Base-by-base conservation (phyloP, 2,113 vertebrate genomes). In the Aleadryas rufinucha region DNA sequence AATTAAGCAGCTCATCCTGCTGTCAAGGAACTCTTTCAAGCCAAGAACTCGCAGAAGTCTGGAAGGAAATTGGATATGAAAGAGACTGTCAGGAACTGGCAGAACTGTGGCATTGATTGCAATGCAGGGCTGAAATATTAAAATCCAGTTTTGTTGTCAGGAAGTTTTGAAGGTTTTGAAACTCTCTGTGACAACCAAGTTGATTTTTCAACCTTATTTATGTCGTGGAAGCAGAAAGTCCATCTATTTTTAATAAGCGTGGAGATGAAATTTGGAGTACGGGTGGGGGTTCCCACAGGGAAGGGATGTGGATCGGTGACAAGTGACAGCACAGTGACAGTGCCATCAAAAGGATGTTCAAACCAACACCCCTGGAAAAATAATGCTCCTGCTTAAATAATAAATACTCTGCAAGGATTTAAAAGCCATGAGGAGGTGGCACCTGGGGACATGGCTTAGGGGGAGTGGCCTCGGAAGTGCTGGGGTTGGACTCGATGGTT, bases 101-200 rank as follows among this genome's bases (percentile, higher is more conserved):
- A 76, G 39, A 90, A 31, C 22, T 2, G 14, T 50, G 77, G 33
- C 89, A 44, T 0, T 30, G 68, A 60, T 22, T 16, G 33, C 56
- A 64, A 23, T 0, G 18, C 42, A 63, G 35, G 37, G 26, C 70
- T 84, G 71, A 90, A 92, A 92, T 68, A 82, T 41, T 75, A 76
- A 93, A 95, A 85, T 12, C 33, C 56, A 71, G 41, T 53, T 86
- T 52, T 60, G 39, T 31, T 57, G 59, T 13, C 56, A 45, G 61
- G 42, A 82, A 41, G 26, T 89, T 96, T 84, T 41, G 19, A 72
- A 87, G 56, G 61, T 57, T 93, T 78, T 72, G 33, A 87, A 90
- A 35, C 7, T 16, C 71, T n/a, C 33, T 10, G 5, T 44, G 70
- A 60, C n/a, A 80, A 64, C 30, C 79, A 27, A 42, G 70, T n/a